These are phyloP conservation scores for Chroicocephalus ridibundus DNA, from an alignment of 2,113 vertebrate genomes.

Conservation along the genomic window DNA sequence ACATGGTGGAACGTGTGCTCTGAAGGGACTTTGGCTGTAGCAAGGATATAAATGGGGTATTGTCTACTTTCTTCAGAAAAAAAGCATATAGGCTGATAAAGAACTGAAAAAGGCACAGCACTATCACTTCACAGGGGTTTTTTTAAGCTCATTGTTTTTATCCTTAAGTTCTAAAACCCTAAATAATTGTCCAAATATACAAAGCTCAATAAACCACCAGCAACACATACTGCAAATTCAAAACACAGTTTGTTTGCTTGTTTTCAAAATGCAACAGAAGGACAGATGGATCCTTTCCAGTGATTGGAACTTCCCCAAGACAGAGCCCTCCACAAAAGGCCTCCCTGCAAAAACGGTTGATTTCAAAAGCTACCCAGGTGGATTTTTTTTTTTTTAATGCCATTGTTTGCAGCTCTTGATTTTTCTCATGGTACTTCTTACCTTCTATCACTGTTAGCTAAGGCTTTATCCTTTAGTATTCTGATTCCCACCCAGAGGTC, in stretches of 20 bases:
- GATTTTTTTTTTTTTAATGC: not conserved
- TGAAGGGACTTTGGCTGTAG: constrained; percentile 94
- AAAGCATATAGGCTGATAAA: constrained; percentile 69
- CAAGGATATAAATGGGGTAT: constrained; percentile 80
- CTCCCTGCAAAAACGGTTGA: not conserved
- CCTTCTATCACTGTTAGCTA: not conserved
- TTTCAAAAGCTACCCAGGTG: not conserved
- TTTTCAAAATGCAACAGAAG: constrained; percentile 19
- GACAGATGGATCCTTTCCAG: constrained; percentile 48
- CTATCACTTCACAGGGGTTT: constrained; percentile 82
- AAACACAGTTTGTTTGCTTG: constrained; percentile 59
- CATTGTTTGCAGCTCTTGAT: not conserved
- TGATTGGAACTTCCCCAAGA: not conserved
- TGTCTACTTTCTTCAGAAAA: constrained; percentile 76
- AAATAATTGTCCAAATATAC: constrained; percentile 80
- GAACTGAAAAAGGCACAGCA: constrained; percentile 89
- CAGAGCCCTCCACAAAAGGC: not conserved
- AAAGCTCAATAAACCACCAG: constrained; percentile 79
- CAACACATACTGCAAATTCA: constrained; percentile 65
- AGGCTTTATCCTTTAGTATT: not conserved
- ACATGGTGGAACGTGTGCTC: constrained; percentile 88
- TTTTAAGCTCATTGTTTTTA: constrained; percentile 64
- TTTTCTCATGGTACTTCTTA: not conserved
- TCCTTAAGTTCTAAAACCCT: constrained; percentile 79
- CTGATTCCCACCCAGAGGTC: not conserved